These are phyloP conservation scores for Ophraella communa DNA, from an alignment of 2,888 invertebrate species.

Conservation along the genomic window DNA sequence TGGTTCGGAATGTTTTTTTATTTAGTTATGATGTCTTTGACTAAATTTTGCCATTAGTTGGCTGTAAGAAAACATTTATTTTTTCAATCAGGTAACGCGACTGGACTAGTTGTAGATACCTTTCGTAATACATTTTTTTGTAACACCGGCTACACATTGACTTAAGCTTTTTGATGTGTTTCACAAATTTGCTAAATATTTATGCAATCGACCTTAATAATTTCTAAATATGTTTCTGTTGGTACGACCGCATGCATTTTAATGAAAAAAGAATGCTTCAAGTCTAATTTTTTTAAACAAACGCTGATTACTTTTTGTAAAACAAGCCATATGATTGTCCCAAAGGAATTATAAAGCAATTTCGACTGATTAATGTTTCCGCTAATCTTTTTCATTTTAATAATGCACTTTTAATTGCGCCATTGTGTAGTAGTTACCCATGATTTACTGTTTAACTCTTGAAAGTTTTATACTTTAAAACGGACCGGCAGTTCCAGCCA, in stretches of 20 bases:
- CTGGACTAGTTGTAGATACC: too few relatives aligned
- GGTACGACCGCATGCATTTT: background rate
- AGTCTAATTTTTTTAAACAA: constrained; percentile 1
- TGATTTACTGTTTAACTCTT: constrained; percentile 40
- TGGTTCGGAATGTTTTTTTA: too few relatives aligned
- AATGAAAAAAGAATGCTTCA: background rate
- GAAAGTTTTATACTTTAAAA: constrained; percentile 42
- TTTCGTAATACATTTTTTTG: too few relatives aligned
- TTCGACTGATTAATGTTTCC: constrained; percentile 39
- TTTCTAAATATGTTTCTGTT: too few relatives aligned
- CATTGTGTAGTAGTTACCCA: constrained; percentile 41
- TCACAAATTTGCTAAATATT: too few relatives aligned
- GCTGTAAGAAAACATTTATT: too few relatives aligned
- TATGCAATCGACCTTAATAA: too few relatives aligned
- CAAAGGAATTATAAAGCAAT: constrained; percentile 36
- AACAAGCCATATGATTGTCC: constrained; percentile 31
- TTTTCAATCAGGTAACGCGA: too few relatives aligned
- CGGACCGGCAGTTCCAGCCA: constrained; percentile 21
- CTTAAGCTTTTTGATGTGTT: too few relatives aligned
- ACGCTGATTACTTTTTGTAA: constrained; percentile 25
- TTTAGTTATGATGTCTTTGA: too few relatives aligned
- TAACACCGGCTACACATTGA: too few relatives aligned
- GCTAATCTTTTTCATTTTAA: constrained; percentile 45
- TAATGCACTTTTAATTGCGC: constrained; percentile 47
- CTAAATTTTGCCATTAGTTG: too few relatives aligned